These are phyloP conservation scores for Loriculus beryllinus DNA, from an alignment of 2,797 vertebrate genomes.

Conservation along the genomic window DNA sequence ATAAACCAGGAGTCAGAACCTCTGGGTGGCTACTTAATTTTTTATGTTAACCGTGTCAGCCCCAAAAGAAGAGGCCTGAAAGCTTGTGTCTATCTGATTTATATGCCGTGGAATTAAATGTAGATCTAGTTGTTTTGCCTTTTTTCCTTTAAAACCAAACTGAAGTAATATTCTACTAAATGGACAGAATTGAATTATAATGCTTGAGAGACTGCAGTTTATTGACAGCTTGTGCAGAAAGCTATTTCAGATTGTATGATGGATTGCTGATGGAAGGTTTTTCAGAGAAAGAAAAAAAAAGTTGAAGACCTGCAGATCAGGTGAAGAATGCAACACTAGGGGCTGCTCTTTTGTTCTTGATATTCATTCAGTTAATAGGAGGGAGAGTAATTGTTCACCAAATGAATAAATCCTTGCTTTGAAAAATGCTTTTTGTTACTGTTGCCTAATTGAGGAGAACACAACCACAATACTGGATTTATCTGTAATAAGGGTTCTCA, in stretches of 20 bases:
- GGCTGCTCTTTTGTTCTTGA: not conserved
- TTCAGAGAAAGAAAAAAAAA: not conserved
- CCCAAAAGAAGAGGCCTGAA: not conserved
- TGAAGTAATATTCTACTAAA: not conserved
- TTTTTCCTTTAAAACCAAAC: constrained; percentile 9
- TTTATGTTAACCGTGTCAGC: not conserved
- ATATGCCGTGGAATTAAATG: constrained; percentile 16
- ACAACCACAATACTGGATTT: not conserved
- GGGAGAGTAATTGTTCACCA: not conserved
- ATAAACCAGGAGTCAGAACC: constrained; percentile 20
- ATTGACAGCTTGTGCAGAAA: not conserved
- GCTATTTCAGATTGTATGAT: not conserved
- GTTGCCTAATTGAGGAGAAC: not conserved
- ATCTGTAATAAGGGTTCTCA: not conserved
- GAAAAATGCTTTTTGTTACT: not conserved
- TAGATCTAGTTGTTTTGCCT: not conserved
- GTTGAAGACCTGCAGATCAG: not conserved
- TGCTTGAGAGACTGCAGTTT: not conserved
- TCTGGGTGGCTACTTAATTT: constrained; percentile 21
- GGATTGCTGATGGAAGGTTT: not conserved
- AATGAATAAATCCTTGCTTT: not conserved
- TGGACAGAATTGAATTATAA: not conserved
- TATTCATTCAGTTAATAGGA: not conserved
- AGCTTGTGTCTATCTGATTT: not conserved
- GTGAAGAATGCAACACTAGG: not conserved